phyloP scores from a whole-genome alignment of 1,140 invertebrate genomes.

The Heliconius himera region DNA sequence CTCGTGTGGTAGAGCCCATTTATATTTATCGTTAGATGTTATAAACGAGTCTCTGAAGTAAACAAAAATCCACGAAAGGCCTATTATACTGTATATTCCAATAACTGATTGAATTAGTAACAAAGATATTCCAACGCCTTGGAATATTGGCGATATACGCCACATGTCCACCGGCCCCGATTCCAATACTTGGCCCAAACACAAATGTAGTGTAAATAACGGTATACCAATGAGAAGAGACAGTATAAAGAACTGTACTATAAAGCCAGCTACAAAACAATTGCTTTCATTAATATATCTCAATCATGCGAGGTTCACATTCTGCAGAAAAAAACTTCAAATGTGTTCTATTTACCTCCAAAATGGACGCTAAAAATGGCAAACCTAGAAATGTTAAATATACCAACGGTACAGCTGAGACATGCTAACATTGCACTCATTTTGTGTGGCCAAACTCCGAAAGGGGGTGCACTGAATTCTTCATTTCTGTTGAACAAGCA shows the following conservation, averaged over 20 bases:
- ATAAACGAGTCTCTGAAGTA: conserved; percentile 95
- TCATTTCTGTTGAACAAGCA: conserved; percentile 49
- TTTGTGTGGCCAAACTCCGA: conserved; percentile 88
- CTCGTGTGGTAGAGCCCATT: conserved; percentile 90
- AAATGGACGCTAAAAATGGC: conserved; percentile 93
- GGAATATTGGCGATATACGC: conserved; percentile 95
- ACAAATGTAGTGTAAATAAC: conserved; percentile 91
- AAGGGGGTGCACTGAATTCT: conserved; percentile 70
- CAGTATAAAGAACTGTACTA: conserved; percentile 93
- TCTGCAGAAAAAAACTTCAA: background rate
- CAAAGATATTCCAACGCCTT: conserved; percentile 92
- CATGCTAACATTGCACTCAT: conserved; percentile 91
- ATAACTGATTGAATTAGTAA: conserved; percentile 90
- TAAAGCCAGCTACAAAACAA: conserved; percentile 89
- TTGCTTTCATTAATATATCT: conserved; percentile 83
- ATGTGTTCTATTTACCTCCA: conserved; percentile 84
- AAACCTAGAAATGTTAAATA: conserved; percentile 95
- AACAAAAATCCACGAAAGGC: conserved; percentile 94
- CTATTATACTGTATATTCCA: conserved; percentile 93
- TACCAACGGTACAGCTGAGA: conserved; percentile 91
- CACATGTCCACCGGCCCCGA: conserved; percentile 95
- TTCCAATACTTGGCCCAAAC: conserved; percentile 92
- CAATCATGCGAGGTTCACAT: background rate
- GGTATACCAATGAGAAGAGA: conserved; percentile 93
- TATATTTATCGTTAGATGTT: conserved; percentile 89